phyloP scores from a whole-genome alignment of 2,113 vertebrate species.

The Coryphaenoides rupestris region DNA sequence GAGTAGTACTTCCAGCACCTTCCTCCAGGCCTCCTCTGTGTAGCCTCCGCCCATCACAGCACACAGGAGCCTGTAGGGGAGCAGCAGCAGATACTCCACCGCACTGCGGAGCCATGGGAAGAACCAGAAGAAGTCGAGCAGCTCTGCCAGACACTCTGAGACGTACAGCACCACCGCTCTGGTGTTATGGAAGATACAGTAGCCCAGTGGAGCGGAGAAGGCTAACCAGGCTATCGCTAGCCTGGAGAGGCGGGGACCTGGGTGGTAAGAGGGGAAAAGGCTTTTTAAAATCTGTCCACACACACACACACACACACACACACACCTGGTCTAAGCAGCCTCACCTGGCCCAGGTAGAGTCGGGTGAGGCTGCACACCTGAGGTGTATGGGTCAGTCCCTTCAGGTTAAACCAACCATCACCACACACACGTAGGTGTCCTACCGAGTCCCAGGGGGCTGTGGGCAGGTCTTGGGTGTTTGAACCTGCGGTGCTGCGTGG shows the following conservation, averaged over 20 bases:
- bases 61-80: constrained; percentile 74
- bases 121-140: constrained; percentile 79
- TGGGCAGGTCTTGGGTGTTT: no score
- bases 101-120: constrained; percentile 73
- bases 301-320: no score
- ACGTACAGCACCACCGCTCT: constrained; percentile 75
- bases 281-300: no score
- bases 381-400: no score
- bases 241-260: constrained; percentile 74
- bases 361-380: no score
- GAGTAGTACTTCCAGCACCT: constrained; percentile 76
- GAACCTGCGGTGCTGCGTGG: no score
- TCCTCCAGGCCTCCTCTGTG: constrained; percentile 80
- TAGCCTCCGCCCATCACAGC: constrained; percentile 67
- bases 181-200: constrained; percentile 77
- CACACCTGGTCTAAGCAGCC: no score
- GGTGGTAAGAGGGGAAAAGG: constrained; percentile 20
- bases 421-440: no score
- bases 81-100: constrained; percentile 75
- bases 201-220: constrained; percentile 79
- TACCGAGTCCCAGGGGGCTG: no score
- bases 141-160: constrained; percentile 70
- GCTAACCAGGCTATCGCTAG: constrained; percentile 80
- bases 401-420: no score
- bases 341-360: no score